Base-by-base conservation (phyloP, 2,113 vertebrate genomes). In the Microtus ochrogaster region DNA sequence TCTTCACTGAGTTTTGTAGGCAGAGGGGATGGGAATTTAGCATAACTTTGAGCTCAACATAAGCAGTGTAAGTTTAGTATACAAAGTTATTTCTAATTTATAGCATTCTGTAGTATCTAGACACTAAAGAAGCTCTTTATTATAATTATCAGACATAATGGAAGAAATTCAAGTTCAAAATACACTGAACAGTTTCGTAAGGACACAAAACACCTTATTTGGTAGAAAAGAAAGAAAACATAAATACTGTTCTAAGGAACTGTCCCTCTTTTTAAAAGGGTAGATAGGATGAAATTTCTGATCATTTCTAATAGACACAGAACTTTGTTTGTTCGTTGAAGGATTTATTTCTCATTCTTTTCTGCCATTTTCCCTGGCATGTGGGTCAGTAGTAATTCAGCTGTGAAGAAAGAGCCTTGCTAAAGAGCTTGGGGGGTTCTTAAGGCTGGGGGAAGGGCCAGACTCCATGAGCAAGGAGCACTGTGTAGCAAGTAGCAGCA, bases 121-220 rank as follows among this genome's bases (percentile, higher is more conserved):
- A 11, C 52, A 9, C 72, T 91, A 72, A 86, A 36, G 55, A 91
- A 94, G 5, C 30, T 78, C 72, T 89, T 63, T 61, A 21, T 81
- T 39, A 52, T 7, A 84, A 73, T 90, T 90, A 85, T 70, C 92
- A 78, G 30, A 33, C 55, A 44, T n/a, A 78, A 92, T 14, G 1
- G 5, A 82, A 58, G 47, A 72, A 63, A 77, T 83, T 28, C 33
- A 89, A 11, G 33, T 79, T 82, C n/a, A 72, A 97, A 94, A 92
- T 44, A 73, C 16, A 44, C 33, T 65, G 30, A 93, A 85, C 14
- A 49, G 66, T 33, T 95, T 92, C 94, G n/a, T 93, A 74, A 90
- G 78, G 9, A 88, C 14, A 81, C 10, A 52, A 39, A 89, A 19
- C 12, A 65, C 1, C 81, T 92, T 79, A 58, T 79, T 87, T 39